Conservation (phyloP, 2,797 vertebrate genomes). For the Mico argentatus region DNA sequence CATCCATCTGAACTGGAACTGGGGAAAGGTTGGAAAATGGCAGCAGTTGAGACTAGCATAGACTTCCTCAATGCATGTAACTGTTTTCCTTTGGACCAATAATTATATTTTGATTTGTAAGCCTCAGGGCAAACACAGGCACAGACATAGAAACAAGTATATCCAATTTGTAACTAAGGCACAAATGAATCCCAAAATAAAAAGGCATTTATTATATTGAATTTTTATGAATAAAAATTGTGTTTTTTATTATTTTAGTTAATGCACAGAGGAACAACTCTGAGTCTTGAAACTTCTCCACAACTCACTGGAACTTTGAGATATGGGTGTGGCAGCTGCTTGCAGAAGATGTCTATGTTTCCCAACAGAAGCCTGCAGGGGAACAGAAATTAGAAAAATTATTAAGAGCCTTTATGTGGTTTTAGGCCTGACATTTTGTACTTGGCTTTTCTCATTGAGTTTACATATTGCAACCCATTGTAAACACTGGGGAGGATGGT, state of each 20-base stretch:
- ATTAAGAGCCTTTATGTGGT: constrained; percentile 65
- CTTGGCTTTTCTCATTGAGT: constrained; percentile 56
- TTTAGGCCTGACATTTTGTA: constrained; percentile 49
- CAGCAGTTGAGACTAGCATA: background rate
- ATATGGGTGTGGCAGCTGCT: background rate
- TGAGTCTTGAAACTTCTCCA: constrained; percentile 2
- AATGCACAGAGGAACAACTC: background rate
- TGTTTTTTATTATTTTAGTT: background rate
- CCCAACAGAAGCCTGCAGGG: constrained; percentile 33
- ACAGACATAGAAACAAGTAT: too few species aligned
- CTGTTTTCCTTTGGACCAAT: background rate
- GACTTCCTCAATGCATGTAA: too few species aligned
- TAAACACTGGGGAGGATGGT: constrained; percentile 33
- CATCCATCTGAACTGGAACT: background rate
- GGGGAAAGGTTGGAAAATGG: too few species aligned
- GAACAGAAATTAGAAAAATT: constrained; percentile 42
- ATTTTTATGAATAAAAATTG: background rate
- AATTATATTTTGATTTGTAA: background rate
- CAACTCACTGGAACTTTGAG: background rate
- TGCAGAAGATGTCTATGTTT: constrained; percentile 26
- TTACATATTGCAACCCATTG: constrained; percentile 59
- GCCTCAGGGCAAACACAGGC: background rate
- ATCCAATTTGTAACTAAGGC: background rate
- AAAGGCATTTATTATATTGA: background rate
- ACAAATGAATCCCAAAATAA: background rate